phyloP scores from a whole-genome alignment of 1,140 invertebrate genomes.

The Philopotamus ludificatus region DNA sequence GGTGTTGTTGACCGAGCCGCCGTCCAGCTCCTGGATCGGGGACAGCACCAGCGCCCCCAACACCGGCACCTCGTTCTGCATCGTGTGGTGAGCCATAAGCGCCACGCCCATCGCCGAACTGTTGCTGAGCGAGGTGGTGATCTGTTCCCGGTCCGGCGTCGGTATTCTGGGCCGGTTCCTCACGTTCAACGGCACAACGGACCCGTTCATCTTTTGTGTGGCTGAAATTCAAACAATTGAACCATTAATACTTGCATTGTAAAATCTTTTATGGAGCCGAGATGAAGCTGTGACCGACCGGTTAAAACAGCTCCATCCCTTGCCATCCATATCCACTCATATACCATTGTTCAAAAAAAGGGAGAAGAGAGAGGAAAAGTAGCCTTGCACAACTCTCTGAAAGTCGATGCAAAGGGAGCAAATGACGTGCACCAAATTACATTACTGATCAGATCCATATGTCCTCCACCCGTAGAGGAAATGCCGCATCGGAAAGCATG shows the following conservation, averaged over 20 bases:
- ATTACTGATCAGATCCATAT: too few species aligned
- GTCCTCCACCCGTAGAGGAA: too few species aligned
- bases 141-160: conserved; percentile 75
- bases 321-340: too few species aligned
- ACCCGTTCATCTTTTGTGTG: conserved; percentile 67
- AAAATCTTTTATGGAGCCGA: neutral
- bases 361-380: too few species aligned
- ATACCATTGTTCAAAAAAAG: too few species aligned
- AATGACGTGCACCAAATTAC: too few species aligned
- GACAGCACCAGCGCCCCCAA: conserved; percentile 73
- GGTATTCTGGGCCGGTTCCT: conserved; percentile 80
- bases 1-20: conserved; percentile 66
- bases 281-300: too few species aligned
- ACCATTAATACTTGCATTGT: neutral
- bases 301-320: too few species aligned
- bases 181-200: conserved; percentile 63
- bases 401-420: too few species aligned
- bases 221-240: conserved; percentile 47
- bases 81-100: conserved; percentile 63
- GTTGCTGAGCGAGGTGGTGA: conserved; percentile 53
- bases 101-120: conserved; percentile 61
- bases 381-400: too few species aligned
- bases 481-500: too few species aligned
- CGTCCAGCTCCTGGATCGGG: conserved; percentile 74
- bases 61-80: conserved; percentile 66